Percentiles rank a stretch among this genome's conserved stretches.
Evolutionary conservation across 2,888 invertebrate species (phyloP).

Genomic region (Polydrusus tereticollis): DNA sequence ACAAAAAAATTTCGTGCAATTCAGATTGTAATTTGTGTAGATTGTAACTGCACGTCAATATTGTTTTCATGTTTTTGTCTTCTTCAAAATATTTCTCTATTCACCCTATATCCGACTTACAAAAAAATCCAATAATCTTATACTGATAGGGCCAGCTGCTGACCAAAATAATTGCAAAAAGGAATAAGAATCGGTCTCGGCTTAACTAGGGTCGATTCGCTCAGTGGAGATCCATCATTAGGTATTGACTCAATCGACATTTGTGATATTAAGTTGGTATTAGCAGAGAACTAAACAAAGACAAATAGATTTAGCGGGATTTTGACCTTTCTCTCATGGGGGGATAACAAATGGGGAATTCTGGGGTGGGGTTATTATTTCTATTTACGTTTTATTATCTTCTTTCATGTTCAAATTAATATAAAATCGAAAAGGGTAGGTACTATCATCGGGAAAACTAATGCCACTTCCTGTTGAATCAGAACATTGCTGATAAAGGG

Average conservation of each 20-base stretch:
- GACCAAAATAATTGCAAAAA: conserved; percentile 42
- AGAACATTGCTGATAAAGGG: too few species aligned
- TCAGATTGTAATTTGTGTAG: too few species aligned
- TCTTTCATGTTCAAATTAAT: too few species aligned
- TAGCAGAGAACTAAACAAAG: conserved; percentile 33
- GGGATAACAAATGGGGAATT: conserved; percentile 7
- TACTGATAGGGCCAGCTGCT: conserved; percentile 39
- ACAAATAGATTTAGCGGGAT: conserved; percentile 35
- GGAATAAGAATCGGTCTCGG: conserved; percentile 38
- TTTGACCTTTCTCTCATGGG: conserved; percentile 8
- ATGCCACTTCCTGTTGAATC: too few species aligned
- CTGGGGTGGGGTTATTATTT: neutral
- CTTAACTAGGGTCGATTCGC: conserved; percentile 29
- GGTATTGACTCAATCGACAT: conserved; percentile 34
- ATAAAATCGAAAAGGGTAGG: too few species aligned
- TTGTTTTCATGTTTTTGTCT: too few species aligned
- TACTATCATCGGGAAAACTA: too few species aligned
- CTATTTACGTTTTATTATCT: too few species aligned
- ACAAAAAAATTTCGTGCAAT: too few species aligned
- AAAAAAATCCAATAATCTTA: conserved; percentile 39
- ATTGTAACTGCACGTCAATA: too few species aligned
- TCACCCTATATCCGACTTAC: conserved; percentile 1
- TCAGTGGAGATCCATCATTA: conserved; percentile 38
- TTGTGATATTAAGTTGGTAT: conserved; percentile 34
- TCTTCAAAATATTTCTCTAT: neutral